Conservation (phyloP, 2,113 vertebrate genomes). For the Neotoma lepida region DNA sequence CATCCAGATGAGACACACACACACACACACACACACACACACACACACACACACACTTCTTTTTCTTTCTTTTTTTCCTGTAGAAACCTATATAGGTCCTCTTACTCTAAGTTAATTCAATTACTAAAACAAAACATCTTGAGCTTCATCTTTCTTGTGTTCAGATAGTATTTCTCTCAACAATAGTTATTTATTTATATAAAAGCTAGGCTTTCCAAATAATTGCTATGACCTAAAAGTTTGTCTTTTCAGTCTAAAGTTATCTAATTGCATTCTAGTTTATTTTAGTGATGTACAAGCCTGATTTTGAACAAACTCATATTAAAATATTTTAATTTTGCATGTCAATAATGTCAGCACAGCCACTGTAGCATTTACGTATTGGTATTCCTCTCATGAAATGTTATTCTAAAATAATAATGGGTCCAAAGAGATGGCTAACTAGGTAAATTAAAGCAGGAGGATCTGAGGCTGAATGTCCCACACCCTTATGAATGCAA, state of each 20-base stretch:
- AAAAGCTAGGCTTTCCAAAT: not conserved
- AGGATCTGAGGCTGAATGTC: not conserved
- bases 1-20: too few species aligned
- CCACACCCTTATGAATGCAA: too few species aligned
- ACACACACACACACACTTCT: not conserved
- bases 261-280: not conserved
- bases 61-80: not conserved
- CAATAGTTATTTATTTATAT: not conserved
- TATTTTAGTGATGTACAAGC: slow-evolving; percentile 20
- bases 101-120: not conserved
- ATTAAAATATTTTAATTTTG: slow-evolving; percentile 18
- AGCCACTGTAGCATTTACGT: not conserved
- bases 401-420: slow-evolving; percentile 44
- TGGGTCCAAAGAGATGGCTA: not conserved
- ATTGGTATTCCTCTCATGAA: slow-evolving; percentile 2
- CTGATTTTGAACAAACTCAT: not conserved
- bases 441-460: not conserved
- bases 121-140: not conserved
- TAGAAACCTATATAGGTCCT: not conserved
- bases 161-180: not conserved
- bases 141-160: not conserved
- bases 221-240: not conserved
- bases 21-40: not conserved
- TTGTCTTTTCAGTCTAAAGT: not conserved
- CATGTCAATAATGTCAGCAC: not conserved